These are phyloP conservation scores for Heliconius nattereri DNA, from an alignment of 1,140 invertebrate genomes.

Conservation along the genomic window DNA sequence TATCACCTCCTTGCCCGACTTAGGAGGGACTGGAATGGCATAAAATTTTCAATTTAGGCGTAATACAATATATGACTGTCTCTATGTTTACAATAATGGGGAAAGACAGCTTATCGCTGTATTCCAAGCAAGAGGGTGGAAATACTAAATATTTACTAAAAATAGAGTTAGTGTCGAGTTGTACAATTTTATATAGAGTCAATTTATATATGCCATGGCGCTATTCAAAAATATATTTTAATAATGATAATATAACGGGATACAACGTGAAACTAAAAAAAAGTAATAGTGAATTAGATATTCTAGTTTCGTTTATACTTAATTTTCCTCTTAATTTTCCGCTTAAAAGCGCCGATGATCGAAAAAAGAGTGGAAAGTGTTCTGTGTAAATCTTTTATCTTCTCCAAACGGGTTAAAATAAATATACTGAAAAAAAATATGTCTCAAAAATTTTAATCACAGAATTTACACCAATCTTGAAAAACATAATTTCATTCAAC, in stretches of 20 bases:
- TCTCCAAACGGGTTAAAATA: no score
- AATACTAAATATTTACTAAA: slow-evolving; percentile 2
- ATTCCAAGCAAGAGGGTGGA: background rate
- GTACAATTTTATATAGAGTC: background rate
- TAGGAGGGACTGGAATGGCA: slow-evolving; percentile 5
- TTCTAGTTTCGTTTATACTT: no score
- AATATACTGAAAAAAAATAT: background rate
- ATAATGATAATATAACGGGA: no score
- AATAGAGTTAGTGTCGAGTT: background rate
- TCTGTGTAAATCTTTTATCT: no score
- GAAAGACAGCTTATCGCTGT: slow-evolving; percentile 10
- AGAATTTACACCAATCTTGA: background rate
- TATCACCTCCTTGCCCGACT: background rate
- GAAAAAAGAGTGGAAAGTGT: no score
- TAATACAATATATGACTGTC: slow-evolving; percentile 14
- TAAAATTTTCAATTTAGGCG: slow-evolving; percentile 14
- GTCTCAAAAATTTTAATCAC: background rate
- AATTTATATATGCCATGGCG: background rate
- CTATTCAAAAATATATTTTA: no score
- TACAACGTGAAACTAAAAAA: no score
- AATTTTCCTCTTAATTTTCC: no score
- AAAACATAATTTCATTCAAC: background rate
- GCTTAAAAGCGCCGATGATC: no score
- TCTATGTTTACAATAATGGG: slow-evolving; percentile 12
- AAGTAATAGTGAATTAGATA: no score